Conservation (phyloP, 2,113 vertebrate species). For the Fulmarus glacialis region DNA sequence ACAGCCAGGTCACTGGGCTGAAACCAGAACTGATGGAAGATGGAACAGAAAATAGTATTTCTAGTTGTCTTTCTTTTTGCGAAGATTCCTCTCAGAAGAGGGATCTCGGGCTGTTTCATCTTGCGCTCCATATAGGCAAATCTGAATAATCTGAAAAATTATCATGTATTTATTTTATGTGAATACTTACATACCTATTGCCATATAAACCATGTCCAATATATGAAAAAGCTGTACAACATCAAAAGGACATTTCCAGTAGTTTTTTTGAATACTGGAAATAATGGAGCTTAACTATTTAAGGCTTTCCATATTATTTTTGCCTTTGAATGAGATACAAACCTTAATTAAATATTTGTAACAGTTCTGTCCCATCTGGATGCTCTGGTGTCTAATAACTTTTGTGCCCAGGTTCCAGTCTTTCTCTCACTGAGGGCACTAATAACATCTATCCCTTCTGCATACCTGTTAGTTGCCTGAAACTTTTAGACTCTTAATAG, state of each 20-base stretch:
- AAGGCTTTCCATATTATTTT: neutral
- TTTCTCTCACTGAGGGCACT: neutral
- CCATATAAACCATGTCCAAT: neutral
- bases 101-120: neutral
- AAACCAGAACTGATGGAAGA: neutral
- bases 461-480: neutral
- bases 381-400: neutral
- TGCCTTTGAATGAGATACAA: neutral
- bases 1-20: neutral
- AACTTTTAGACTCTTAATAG: neutral
- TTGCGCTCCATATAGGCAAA: neutral
- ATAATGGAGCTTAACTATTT: neutral
- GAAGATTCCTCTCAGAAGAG: neutral
- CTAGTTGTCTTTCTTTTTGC: neutral
- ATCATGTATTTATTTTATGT: neutral
- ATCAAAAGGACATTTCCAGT: neutral
- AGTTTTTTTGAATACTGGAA: neutral
- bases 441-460: neutral
- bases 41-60: neutral
- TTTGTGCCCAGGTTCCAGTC: neutral
- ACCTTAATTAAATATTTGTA: neutral
- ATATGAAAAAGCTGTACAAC: neutral
- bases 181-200: neutral
- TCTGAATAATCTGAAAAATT: neutral
- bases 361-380: neutral